phyloP scores from a whole-genome alignment of 2,797 vertebrate genomes.

The Enteromius paludinosus region DNA sequence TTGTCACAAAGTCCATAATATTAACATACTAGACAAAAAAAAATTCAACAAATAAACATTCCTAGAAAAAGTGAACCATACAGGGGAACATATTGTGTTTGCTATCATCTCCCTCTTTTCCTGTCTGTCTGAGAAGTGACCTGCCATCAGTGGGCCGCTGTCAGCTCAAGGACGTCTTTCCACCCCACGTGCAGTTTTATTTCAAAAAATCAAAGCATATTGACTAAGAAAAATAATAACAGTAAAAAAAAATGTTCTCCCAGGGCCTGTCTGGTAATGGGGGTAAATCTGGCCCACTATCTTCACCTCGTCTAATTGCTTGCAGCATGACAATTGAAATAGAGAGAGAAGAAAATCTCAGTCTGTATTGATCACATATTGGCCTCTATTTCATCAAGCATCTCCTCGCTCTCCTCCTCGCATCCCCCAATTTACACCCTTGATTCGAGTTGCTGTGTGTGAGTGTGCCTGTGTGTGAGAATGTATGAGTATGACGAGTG shows the following conservation, averaged over 20 bases:
- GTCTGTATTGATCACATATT: conserved; percentile 79
- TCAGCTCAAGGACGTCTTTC: conserved; percentile 55
- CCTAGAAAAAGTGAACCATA: not conserved
- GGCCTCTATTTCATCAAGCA: conserved; percentile 77
- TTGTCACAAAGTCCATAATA: no score
- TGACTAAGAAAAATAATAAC: conserved; percentile 53
- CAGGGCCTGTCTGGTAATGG: conserved; percentile 49
- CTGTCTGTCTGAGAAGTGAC: conserved; percentile 42
- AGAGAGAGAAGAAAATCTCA: conserved; percentile 77
- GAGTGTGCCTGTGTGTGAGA: conserved; percentile 48
- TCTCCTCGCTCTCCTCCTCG: conserved; percentile 65
- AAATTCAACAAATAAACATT: no score
- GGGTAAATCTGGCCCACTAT: conserved; percentile 46
- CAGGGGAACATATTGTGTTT: not conserved
- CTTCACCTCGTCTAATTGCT: conserved; percentile 75
- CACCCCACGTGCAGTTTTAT: conserved; percentile 49
- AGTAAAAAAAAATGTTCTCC: conserved; percentile 20
- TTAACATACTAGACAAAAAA: not conserved
- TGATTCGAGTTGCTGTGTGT: conserved; percentile 76
- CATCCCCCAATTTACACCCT: conserved; percentile 76
- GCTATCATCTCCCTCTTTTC: conserved; percentile 29
- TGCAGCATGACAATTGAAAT: conserved; percentile 80
- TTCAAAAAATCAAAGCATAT: conserved; percentile 51
- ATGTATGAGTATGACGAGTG: conserved; percentile 48
- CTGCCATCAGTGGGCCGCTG: conserved; percentile 48